Evolutionary conservation across 2,113 vertebrate genomes (phyloP), one percentile per base, ranked within the genome.

Genomic region (Microcebus griseorufus): DNA sequence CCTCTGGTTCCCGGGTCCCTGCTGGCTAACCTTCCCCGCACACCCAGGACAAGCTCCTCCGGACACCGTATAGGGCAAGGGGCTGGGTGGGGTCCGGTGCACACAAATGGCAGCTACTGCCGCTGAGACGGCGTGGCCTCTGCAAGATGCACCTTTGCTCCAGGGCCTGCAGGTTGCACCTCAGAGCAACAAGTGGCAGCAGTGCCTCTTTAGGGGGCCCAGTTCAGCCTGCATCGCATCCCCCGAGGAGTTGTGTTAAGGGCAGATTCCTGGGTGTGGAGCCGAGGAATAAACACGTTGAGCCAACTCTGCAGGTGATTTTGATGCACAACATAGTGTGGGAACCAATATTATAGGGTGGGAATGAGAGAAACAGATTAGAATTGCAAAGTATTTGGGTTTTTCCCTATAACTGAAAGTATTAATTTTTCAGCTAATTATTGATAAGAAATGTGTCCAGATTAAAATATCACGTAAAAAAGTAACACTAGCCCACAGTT

Each of bases 401-500:
- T 29, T 84, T 69, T 76, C 48, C 42, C 76, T 25, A 39, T 5
- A 62, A 51, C 37, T 45, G 6, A 87, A 96, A 93, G 72, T 78
- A n/a, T 23, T 53, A 75, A 37, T 70, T 78, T 69, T 70, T 27
- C 5, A 84, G 32, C 14, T 88, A 37, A 45, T 58, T 51, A 29
- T 72, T 70, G 34, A 55, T 67, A 70, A 94, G 16, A 93, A 88
- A 48, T 87, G 39, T 29, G 11, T 58, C 48, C 64, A 70, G 14
- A 51, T 80, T 58, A 84, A 87, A 79, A 78, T 67, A 25, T 11
- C 58, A 73, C 12, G 23, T 90, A 69, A 80, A 89, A 85, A 85
- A 42, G 11, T 25, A 86, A 70, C 39, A 37, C 13, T 79, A 27
- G 16, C 42, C 17, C 18, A 67, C 22, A 58, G 34, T n/a, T 16